These are phyloP conservation scores for Drosophila mauritiana DNA, from an alignment of 1,140 invertebrate genomes.

Conservation along the genomic window DNA sequence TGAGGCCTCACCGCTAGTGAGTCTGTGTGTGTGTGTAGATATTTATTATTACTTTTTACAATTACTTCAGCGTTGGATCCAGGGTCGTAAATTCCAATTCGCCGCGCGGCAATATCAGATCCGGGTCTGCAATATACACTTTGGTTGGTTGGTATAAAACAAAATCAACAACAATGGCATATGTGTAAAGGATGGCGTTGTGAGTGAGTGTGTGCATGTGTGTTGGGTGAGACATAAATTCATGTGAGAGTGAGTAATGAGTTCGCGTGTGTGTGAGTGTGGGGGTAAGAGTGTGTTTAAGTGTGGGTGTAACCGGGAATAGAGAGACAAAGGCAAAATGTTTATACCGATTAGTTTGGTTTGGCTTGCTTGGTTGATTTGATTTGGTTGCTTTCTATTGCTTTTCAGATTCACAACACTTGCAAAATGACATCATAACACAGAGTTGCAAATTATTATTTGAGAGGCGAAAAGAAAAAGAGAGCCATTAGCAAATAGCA, in stretches of 20 bases:
- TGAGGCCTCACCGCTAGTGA: conserved; percentile 29
- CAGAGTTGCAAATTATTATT: conserved; percentile 72
- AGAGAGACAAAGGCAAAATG: conserved; percentile 63
- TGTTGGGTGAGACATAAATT: conserved; percentile 52
- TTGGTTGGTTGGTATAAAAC: conserved; percentile 81
- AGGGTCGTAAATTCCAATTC: conserved; percentile 85
- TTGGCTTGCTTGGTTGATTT: conserved; percentile 33
- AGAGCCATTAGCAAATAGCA: conserved; percentile 70
- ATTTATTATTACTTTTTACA: conserved; percentile 79
- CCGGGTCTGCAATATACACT: conserved; percentile 85
- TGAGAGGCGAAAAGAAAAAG: conserved; percentile 65
- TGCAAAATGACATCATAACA: conserved; percentile 73
- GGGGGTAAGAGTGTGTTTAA: conserved; percentile 2
- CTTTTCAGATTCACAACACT: conserved; percentile 67
- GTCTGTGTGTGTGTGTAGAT: conserved; percentile 47
- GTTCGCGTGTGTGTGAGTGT: conserved; percentile 24
- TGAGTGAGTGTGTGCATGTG: conserved; percentile 3
- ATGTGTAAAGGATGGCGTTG: conserved; percentile 13
- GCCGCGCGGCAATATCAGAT: conserved; percentile 84
- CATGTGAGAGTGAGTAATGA: conserved; percentile 49
- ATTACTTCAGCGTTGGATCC: conserved; percentile 84
- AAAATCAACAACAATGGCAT: conserved; percentile 75
- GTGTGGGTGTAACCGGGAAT: conserved; percentile 16
- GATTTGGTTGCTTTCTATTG: conserved; percentile 32
- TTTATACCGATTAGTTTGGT: conserved; percentile 75